Evolutionary conservation across 2,113 vertebrate species (phyloP).

Genomic region (Entosphenus tridentatus): DNA sequence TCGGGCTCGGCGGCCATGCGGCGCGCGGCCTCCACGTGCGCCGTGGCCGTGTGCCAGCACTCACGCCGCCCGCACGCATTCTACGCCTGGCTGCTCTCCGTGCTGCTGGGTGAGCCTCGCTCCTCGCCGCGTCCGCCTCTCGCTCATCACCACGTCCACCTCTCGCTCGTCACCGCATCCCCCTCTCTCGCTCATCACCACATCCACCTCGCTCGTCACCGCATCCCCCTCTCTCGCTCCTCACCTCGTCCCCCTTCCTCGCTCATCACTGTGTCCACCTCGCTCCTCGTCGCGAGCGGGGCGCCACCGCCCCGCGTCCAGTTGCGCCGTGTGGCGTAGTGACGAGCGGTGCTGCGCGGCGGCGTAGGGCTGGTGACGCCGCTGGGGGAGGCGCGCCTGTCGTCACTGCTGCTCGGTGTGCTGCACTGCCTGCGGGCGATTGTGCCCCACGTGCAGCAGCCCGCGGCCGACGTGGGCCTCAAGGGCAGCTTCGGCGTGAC

Average conservation of each 20-base stretch:
- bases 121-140: too few relatives aligned
- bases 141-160: too few relatives aligned
- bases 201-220: too few relatives aligned
- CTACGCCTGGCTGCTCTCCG: conserved; percentile 78
- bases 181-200: too few relatives aligned
- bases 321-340: too few relatives aligned
- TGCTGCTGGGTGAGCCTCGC: conserved; percentile 44
- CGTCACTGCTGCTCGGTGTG: conserved; percentile 60
- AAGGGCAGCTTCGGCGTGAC: conserved; percentile 92
- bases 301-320: too few relatives aligned
- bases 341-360: too few relatives aligned
- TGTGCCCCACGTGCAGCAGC: conserved; percentile 73
- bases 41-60: conserved; percentile 67
- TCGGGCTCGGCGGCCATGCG: conserved; percentile 67
- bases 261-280: too few relatives aligned
- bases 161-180: too few relatives aligned
- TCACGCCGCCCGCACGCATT: conserved; percentile 67
- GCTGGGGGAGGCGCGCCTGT: conserved; percentile 48
- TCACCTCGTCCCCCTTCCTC: too few relatives aligned
- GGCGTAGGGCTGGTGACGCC: conserved; percentile 50
- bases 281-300: too few relatives aligned
- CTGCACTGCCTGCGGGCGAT: conserved; percentile 66
- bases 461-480: conserved; percentile 67
- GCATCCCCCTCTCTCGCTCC: too few relatives aligned
- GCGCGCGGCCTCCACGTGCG: conserved; percentile 58